Base-by-base conservation (phyloP, 2,113 vertebrate species). In the Ploceus nigricollis region DNA sequence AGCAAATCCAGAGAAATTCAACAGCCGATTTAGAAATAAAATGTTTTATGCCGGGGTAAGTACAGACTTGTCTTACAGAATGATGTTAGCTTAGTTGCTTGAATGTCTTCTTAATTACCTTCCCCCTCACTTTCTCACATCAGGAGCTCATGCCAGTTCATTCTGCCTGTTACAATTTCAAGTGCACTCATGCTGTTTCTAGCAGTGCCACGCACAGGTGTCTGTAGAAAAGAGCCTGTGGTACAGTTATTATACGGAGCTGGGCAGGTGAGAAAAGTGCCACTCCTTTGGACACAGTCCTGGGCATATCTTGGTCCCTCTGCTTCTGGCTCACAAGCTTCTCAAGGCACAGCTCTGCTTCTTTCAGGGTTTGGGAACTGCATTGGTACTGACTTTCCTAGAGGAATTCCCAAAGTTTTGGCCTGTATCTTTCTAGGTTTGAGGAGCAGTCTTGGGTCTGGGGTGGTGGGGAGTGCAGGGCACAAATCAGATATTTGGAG, bases 41-140 rank as follows among this genome's bases (percentile, higher is more conserved):
- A 99, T 99, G 99, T 99, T 99, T 98, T 99, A 99, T 93, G 99
- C 99, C 45, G 99, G 99, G 98, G 99, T 99, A 95, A 99, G 99
- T 98, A 82, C 30, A 23, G n/a, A 57, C 86, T 87, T 4, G 1
- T 91, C 27, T 90, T 50, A 63, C 7, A n/a, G 57, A 89, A 92
- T 80, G 3, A n/a, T 68, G 30, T 23, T 37, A 58, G 27, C 21
- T 70, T 53, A 71, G 30, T 63, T 53, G 16, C 21, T 87, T 35
- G 11, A 71, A 68, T 91, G 25, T n/a, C 58, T 42, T 76, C 40
- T 40, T 72, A n/a, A 47, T 58, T 58, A 21, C 27, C 15, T 89
- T 72, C 40, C 20, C 16, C 44, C 47, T 73, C 39, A 15, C 44
- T 60, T 77, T 80, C 22, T 90, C 51, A 39, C 30, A 16, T 42